These are phyloP conservation scores for fruit fly (Drosophila melanogaster) DNA, from an alignment of 1,140 invertebrate genomes.

Conservation along the genomic window Release_6_plus_ISO1_MT NT_037436.4:9266001-9266500, in stretches of 20 bases:
- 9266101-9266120: constrained; percentile 14
- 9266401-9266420: constrained; percentile 92
- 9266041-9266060: constrained; percentile 41
- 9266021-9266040: neutral
- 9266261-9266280: constrained; percentile 66
- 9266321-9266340: constrained; percentile 95
- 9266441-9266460: constrained; percentile 93
- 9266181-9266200: constrained; percentile 25
- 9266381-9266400: constrained; percentile 92
- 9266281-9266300: constrained; percentile 22
- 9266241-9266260: constrained; percentile 4
- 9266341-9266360: constrained; percentile 92
- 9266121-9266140: constrained; percentile 38
- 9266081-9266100: constrained; percentile 20
- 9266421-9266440: constrained; percentile 89
- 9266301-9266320: constrained; percentile 88
- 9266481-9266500: constrained; percentile 93
- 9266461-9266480: constrained; percentile 96
- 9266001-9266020: constrained; percentile 28
- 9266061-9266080: constrained; percentile 53
- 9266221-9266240: neutral
- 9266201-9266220: constrained; percentile 1
- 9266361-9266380: constrained; percentile 92
- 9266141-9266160: constrained; percentile 67
- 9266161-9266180: constrained; percentile 64